Evolutionary conservation across 1,140 invertebrate genomes (phyloP).

Genomic region (Drosophila mauritiana): DNA sequence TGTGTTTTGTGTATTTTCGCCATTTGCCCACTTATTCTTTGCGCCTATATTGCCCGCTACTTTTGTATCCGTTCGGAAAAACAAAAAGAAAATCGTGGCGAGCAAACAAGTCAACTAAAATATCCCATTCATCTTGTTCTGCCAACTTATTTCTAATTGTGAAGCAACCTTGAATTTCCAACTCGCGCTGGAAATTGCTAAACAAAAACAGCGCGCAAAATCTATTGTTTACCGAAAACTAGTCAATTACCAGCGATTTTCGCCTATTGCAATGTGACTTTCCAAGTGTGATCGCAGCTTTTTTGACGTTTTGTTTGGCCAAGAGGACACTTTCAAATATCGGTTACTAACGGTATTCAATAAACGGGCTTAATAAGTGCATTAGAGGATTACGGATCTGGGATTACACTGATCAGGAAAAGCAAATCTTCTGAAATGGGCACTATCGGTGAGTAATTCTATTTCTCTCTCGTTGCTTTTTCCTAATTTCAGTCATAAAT

Average conservation of each 20-base stretch:
- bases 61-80: constrained; percentile 26
- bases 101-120: constrained; percentile 21
- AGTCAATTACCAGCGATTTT: constrained; percentile 42
- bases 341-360: neutral
- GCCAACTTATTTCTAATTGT: constrained; percentile 53
- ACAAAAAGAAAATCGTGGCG: constrained; percentile 6
- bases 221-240: constrained; percentile 47
- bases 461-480: no score
- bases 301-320: constrained; percentile 50
- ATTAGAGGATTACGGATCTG: constrained; percentile 35
- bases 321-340: constrained; percentile 12
- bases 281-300: constrained; percentile 54
- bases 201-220: constrained; percentile 20
- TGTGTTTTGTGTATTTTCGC: constrained; percentile 62
- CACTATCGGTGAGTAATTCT: constrained; percentile 62
- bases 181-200: constrained; percentile 49
- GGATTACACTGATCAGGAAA: constrained; percentile 39
- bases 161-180: constrained; percentile 56
- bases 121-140: constrained; percentile 56
- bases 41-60: constrained; percentile 19
- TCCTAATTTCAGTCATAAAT: no score
- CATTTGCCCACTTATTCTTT: constrained; percentile 37
- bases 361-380: constrained; percentile 1
- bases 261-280: constrained; percentile 73
- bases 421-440: constrained; percentile 53